Base-by-base conservation (phyloP, 2,888 invertebrate species). In the Mamestra brassicae region DNA sequence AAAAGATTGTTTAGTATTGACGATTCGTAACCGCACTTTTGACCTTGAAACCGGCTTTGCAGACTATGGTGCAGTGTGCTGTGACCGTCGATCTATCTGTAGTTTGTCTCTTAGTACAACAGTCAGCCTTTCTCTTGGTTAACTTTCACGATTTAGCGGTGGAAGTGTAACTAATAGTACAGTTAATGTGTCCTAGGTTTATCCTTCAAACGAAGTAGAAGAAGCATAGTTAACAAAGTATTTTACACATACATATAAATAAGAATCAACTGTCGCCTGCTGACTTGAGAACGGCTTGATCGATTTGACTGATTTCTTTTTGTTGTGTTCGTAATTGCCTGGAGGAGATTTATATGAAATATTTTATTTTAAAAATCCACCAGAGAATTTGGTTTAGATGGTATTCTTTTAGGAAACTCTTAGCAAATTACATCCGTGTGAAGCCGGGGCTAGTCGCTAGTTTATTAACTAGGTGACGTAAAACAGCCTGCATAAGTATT, bases 81-180 rank as follows among this genome's bases (percentile, higher is more conserved):
- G 63, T 58, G 64, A 65, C 64, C 66, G 47, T 34, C 60, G 68
- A 71, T 63, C 64, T 61, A 65, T 80, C 55, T 52, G 34, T 67
- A 76, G 61, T 63, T 55, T 64, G 61, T 80, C 47, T 54, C 17
- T 71, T 45, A 58, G 79, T 60, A 67, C 63, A 45, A 47, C 60
- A 67, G 68, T 47, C n/a, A 42, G 64, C 80, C 80, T 80, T 80
- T 80, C 80, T 71, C 80, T 71, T 0, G 15, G 69, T 57, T 10
- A 61, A 71, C 81, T 80, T 80, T 80, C 80, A 69, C 81, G 54
- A 54, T 68, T 74, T 74, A 64, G 55, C 68, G 55, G 50, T 60
- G 34, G 64, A 60, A 69, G 55, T 65, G n/a, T 52, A 79, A 60
- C 50, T 64, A 60, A 61, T 36, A 52, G 26, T 15, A 45, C 26